Base-by-base conservation (phyloP, 2,888 invertebrate species). In the Tetranychus truncatus region DNA sequence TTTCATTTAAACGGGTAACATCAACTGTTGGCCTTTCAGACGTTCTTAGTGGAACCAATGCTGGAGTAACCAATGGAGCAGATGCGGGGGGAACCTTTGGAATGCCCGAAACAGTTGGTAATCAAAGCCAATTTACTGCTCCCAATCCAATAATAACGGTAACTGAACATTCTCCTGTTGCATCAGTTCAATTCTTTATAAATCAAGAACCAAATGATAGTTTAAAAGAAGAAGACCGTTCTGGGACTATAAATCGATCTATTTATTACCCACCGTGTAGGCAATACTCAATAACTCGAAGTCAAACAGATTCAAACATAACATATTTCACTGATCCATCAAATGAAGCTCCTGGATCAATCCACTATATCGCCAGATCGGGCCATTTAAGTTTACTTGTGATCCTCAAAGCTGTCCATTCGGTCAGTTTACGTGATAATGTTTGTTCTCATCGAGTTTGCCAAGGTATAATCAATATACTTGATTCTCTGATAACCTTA, bases 61-160 rank as follows among this genome's bases (percentile, higher is more conserved):
- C 45, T 45, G 20, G 9, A 11, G 15, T 45, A 15, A 24, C 24
- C 67, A 21, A 69, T 69, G 11, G 55, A 67, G 67, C 15, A 21
- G 24, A n/a, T 18, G 67, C 15, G 3, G 24, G 9, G 9, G n/a
- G 20, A 18, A 20, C 5, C n/a, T 18, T 11, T 67, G 6, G 9
- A n/a, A 21, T n/a, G 9, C 15, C 9, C 21, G 20, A 20, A n/a
- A 67, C 67, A 11, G n/a, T 8, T 21, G 67, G 67, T n/a, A 55
- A 55, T 24, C 18, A 18, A 18, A 9, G 21, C 5, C 67, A 21
- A 24, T 34, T 34, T 15, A 34, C 15, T 6, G 72, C 90, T 77
- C 88, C 91, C 75, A 93, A 93, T 84, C 96, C 96, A 0, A 95
- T 95, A 75, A 96, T 96, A 76, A 95, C 95, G 0, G 94, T 96